These are phyloP conservation scores for Drosophila erecta DNA, from an alignment of 1,140 invertebrate species.

Conservation along the genomic window DNA sequence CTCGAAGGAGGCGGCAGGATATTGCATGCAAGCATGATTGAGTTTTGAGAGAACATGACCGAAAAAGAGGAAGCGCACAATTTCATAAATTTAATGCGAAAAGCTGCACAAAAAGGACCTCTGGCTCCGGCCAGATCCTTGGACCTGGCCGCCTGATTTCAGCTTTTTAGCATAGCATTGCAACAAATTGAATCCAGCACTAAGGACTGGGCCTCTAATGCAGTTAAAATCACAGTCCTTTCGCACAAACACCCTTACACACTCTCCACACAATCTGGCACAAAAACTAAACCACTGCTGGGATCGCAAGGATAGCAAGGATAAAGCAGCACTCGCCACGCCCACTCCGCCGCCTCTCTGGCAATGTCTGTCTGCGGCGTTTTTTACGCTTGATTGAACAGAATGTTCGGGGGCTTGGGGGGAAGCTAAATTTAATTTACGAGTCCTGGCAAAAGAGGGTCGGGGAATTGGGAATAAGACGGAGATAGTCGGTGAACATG, in stretches of 20 bases:
- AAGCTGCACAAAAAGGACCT: conserved; percentile 59
- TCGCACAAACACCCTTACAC: conserved; percentile 44
- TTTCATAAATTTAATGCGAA: conserved; percentile 80
- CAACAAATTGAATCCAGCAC: conserved; percentile 77
- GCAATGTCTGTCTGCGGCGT: conserved; percentile 59
- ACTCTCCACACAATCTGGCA: neutral
- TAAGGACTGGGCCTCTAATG: conserved; percentile 75
- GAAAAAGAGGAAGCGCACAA: conserved; percentile 72
- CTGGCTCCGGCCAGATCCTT: conserved; percentile 17
- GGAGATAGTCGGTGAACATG: conserved; percentile 47
- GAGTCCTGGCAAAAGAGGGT: conserved; percentile 38
- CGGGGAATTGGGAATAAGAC: conserved; percentile 21
- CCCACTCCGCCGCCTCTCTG: neutral
- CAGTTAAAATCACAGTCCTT: conserved; percentile 80
- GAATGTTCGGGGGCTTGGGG: conserved; percentile 57
- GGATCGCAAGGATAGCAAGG: conserved; percentile 29
- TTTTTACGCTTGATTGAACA: conserved; percentile 83
- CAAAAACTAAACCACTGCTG: conserved; percentile 53
- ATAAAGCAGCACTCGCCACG: conserved; percentile 28
- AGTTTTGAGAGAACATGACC: conserved; percentile 72
- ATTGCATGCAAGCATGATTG: conserved; percentile 81
- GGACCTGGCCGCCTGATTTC: conserved; percentile 55
- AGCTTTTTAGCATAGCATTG: conserved; percentile 80
- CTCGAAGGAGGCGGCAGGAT: conserved; percentile 57
- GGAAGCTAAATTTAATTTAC: conserved; percentile 78